Evolutionary conservation across 92 coral and sea anemone genomes (phyloP).

Genomic region (Epizoanthus illoricatus): DNA sequence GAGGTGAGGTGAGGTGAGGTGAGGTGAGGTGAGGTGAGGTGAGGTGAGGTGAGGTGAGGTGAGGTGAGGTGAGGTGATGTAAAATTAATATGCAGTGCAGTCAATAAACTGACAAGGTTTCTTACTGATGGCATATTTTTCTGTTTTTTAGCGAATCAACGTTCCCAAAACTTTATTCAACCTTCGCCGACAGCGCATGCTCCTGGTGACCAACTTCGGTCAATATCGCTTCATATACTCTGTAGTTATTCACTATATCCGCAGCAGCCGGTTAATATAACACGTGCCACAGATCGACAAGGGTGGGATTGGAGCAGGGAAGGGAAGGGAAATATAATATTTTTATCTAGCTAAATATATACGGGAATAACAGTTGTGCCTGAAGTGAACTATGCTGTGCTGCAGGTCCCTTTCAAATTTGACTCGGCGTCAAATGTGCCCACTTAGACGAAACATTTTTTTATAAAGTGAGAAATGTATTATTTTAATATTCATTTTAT

Average conservation of each 20-base stretch:
- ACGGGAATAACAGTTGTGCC: too few species aligned
- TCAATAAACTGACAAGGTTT: neutral
- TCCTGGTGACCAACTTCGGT: constrained; percentile 88
- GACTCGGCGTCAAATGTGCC: too few species aligned
- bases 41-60: too few species aligned
- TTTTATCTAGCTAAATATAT: neutral
- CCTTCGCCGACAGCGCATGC: constrained; percentile 95
- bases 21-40: too few species aligned
- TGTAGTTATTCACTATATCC: constrained; percentile 87
- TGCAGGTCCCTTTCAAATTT: too few species aligned
- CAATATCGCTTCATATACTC: constrained; percentile 94
- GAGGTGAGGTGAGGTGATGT: too few species aligned
- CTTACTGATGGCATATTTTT: neutral
- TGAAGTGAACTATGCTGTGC: too few species aligned
- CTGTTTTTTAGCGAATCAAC: constrained; percentile 77
- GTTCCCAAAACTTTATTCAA: constrained; percentile 72
- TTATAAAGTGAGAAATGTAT: too few species aligned
- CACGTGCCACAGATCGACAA: neutral
- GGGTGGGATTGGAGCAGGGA: neutral
- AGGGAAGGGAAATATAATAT: neutral
- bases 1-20: too few species aligned
- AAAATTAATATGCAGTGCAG: too few species aligned
- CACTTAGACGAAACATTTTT: too few species aligned
- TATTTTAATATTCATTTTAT: too few species aligned
- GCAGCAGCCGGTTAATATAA: constrained; percentile 88